Evolutionary conservation across 1,140 invertebrate species (phyloP), one percentile per base, ranked within the genome.

Genomic region (Leptinotarsa lineolata): DNA sequence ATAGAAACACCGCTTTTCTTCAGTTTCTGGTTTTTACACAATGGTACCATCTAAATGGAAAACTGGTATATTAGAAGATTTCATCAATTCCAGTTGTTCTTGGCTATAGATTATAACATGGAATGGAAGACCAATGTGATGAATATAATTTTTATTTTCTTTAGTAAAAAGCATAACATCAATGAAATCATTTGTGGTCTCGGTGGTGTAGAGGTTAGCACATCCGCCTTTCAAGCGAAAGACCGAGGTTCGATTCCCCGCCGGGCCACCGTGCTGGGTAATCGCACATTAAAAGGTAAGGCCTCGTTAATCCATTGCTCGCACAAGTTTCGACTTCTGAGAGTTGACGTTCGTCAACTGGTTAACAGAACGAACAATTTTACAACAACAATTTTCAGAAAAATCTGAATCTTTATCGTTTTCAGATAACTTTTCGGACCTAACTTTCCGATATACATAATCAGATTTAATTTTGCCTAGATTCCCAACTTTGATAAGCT

Each of bases 391-490:
- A n/a, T n/a, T n/a, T n/a, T n/a, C n/a, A n/a, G n/a, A n/a, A n/a
- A n/a, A n/a, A n/a, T 72, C 70, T 65, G 13, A 44, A 39, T 61
- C 24, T 61, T 61, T 20, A 54, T 72, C 70, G 8, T 4, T 72
- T 46, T 46, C 30, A 20, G 21, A 60, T 65, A 72, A 48, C 18
- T 72, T 44, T 65, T 72, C 39, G 2, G 60, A 72, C n/a, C 63
- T 72, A 4, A 72, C 46, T 65, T 72, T 72, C 18, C 61, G 46
- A 22, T 63, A 24, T 8, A 72, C 70, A 72, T 30, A 8, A 46
- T 72, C 70, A 11, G 70, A 72, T 72, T 65, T 72, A 4, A 64
- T 65, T 60, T 46, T 65, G 11, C 46, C 58, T 24, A 72, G 21
- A 65, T 64, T 72, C 58, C 39, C 61, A 46, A 65, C 44, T 64